phyloP scores from a whole-genome alignment of 2,797 vertebrate genomes.

The Nyctalus aviator region DNA sequence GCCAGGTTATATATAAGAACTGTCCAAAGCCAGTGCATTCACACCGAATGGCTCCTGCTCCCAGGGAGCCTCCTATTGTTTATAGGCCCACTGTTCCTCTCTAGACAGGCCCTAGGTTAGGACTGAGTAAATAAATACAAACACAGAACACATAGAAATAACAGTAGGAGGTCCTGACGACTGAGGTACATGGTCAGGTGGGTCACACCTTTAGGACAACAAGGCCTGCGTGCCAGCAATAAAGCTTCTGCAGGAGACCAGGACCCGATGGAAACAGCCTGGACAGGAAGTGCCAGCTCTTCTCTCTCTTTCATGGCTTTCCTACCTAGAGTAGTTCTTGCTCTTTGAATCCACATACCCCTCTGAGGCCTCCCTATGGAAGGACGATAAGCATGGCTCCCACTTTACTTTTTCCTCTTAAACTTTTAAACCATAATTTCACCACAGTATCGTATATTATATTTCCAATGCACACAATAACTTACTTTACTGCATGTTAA shows the following conservation, averaged over 20 bases:
- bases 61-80: not conserved
- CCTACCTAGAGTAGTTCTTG: not conserved
- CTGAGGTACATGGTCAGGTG: not conserved
- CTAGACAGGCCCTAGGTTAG: not conserved
- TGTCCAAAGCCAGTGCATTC: not conserved
- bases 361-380: not conserved
- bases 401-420: conserved; percentile 14
- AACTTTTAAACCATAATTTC: conserved; percentile 10
- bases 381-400: not conserved
- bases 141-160: not conserved
- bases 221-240: not conserved
- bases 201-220: not conserved
- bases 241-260: not conserved
- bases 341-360: not conserved
- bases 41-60: not conserved
- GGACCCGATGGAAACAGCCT: not conserved
- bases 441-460: conserved; percentile 1
- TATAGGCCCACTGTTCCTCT: not conserved
- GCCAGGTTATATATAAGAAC: no score
- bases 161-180: not conserved
- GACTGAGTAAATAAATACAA: not conserved
- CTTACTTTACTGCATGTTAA: conserved; percentile 25
- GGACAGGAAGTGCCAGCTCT: not conserved
- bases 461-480: conserved; percentile 7
- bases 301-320: not conserved